A percentile compares a stretch with the other conserved stretches of the same genome.
phyloP scores from a whole-genome alignment of 2,113 vertebrate species.

The Stegastes partitus region DNA sequence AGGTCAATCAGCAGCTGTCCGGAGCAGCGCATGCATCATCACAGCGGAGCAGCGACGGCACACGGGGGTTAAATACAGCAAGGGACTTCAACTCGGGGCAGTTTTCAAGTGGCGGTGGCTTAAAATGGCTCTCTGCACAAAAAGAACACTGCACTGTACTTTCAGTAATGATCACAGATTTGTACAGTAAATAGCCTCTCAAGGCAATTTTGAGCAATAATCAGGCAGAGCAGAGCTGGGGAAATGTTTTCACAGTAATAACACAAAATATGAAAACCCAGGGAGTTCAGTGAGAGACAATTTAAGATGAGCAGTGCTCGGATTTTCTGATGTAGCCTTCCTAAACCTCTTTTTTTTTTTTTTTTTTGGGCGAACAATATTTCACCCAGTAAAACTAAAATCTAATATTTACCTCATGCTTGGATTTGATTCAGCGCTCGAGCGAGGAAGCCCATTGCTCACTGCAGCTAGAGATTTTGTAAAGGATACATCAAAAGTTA shows the following conservation, averaged over 20 bases:
- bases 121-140: slow-evolving; percentile 40
- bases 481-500: slow-evolving; percentile 28
- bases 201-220: slow-evolving; percentile 58
- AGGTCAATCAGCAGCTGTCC: slow-evolving; percentile 58
- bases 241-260: slow-evolving; percentile 50
- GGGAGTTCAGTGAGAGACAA: slow-evolving; percentile 34
- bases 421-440: slow-evolving; percentile 28
- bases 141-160: slow-evolving; percentile 39
- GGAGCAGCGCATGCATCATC: slow-evolving; percentile 12
- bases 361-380: slow-evolving; percentile 23
- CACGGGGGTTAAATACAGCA: slow-evolving; percentile 29
- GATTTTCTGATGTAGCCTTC: slow-evolving; percentile 5
- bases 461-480: slow-evolving; percentile 41
- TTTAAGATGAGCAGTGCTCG: slow-evolving; percentile 13
- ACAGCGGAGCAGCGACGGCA: slow-evolving; percentile 13
- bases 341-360: slow-evolving; percentile 25
- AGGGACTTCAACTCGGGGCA: slow-evolving; percentile 30
- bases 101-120: slow-evolving; percentile 31
- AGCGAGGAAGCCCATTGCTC: slow-evolving; percentile 24
- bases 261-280: slow-evolving; percentile 44
- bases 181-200: slow-evolving; percentile 54
- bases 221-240: slow-evolving; percentile 26
- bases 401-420: slow-evolving; percentile 42
- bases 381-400: slow-evolving; percentile 44
- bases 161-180: slow-evolving; percentile 58